A percentile compares a stretch with the other conserved stretches of the same genome.
These are phyloP conservation scores for Daubentonia madagascariensis DNA, from an alignment of 2,113 vertebrate genomes.

Conservation along the genomic window DNA sequence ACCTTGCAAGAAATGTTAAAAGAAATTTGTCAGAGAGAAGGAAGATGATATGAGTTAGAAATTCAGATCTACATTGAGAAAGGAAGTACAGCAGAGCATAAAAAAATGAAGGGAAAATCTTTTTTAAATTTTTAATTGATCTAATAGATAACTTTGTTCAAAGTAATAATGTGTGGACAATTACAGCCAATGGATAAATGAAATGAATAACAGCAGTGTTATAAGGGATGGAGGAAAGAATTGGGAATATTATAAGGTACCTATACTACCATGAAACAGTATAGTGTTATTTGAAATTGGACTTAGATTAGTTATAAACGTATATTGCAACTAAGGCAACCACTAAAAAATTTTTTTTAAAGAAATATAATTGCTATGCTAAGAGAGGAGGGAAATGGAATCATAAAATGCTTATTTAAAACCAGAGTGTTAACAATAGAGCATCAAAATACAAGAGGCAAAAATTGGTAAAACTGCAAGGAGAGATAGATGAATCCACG, in stretches of 20 bases:
- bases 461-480: background rate
- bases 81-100: no score
- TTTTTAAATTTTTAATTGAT: background rate
- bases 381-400: background rate
- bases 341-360: background rate
- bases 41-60: background rate
- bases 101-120: no score
- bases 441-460: background rate
- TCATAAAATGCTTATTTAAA: background rate
- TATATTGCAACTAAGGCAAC: background rate
- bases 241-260: background rate
- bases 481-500: background rate
- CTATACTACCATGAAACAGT: background rate
- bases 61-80: no score
- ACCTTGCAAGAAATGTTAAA: background rate
- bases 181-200: background rate
- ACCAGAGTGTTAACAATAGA: background rate
- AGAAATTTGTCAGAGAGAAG: background rate
- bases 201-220: background rate
- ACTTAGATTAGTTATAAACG: background rate
- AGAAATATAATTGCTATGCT: background rate
- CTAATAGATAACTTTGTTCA: background rate
- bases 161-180: background rate
- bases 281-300: background rate
- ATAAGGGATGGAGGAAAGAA: background rate